Evolutionary conservation across 2,797 vertebrate genomes (phyloP), one percentile per base, ranked within the genome.

Genomic region (Gadopsis marmoratus): DNA sequence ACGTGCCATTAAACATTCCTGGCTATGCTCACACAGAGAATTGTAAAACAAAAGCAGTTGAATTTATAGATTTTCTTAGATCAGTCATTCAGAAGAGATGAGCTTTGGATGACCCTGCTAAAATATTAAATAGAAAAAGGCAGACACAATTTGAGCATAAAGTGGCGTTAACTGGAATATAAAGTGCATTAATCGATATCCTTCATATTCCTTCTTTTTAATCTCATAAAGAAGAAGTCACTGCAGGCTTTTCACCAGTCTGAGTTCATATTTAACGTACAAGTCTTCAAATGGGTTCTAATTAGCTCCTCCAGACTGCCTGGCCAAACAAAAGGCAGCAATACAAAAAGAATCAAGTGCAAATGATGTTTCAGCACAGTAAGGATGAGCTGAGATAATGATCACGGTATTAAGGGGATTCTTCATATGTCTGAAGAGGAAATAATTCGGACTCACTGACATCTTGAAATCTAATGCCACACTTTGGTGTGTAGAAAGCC

Each of bases 371-470:
- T 48, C 23, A 63, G 66, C 48, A 65, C 31, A 33, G 51, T 77
- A 54, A 73, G 81, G 66, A 59, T 74, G 66, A 81, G 35, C 13
- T 78, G 71, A 84, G 74, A 81, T 85, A 86, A 89, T 74, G 70
- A 83, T 51, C 26, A 53, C 1, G 23, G 55, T 61, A 74, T 75
- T 76, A 82, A 71, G 43, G 43, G 75, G 71, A 87, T 75, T 76
- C 50, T 66, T 74, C 72, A 72, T 19, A 72, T 21, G 77, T 56
- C 61, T 54, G 70, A 76, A 71, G 77, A 76, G 66, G 63, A 85
- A 76, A 79, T 70, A 0, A 50, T 62, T 77, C 53, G 26, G 35
- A 66, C 62, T 58, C 41, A 7, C n/a, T 53, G 65, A 83, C 47
- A 82, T 31, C 51, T 29, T 56, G 19, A 68, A 53, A 79, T 68